Evolutionary conservation across 2,113 vertebrate genomes (phyloP).

Genomic region (Aramus guarauna): DNA sequence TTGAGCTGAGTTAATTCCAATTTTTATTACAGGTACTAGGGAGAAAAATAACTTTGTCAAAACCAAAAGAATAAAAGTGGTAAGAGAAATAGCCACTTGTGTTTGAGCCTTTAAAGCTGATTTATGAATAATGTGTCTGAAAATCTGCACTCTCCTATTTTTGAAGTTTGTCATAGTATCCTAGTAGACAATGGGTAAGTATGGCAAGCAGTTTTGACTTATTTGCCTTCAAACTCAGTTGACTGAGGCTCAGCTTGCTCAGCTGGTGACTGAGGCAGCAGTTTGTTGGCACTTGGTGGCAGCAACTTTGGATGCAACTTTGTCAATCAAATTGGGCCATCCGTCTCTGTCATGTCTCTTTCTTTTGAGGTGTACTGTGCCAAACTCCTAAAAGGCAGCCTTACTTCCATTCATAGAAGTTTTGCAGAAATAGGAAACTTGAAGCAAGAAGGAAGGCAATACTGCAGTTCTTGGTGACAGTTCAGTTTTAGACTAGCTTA

Average conservation of each 20-base stretch:
- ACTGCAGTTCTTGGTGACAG: neutral
- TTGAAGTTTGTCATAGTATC: neutral
- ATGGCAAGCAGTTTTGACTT: neutral
- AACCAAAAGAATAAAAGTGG: neutral
- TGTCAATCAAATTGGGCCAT: neutral
- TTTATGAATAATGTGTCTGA: neutral
- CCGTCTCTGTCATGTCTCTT: neutral
- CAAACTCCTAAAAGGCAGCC: neutral
- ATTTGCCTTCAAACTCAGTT: neutral
- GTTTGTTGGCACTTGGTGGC: neutral
- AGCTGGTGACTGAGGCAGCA: neutral
- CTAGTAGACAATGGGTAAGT: neutral
- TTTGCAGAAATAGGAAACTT: neutral
- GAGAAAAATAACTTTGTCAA: neutral
- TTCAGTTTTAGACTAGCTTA: neutral
- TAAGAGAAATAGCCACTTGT: neutral
- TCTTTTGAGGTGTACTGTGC: neutral
- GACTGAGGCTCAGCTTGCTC: neutral
- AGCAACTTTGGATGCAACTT: neutral
- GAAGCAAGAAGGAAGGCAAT: neutral
- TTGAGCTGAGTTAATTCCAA: conserved; percentile 7
- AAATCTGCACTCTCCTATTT: neutral
- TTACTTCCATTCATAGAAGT: neutral
- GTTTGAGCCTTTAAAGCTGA: neutral
- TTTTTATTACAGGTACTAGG: neutral